Evolutionary conservation across 2,888 invertebrate genomes (phyloP), one percentile per base, ranked within the genome.

Genomic region (Tenthredo notha): DNA sequence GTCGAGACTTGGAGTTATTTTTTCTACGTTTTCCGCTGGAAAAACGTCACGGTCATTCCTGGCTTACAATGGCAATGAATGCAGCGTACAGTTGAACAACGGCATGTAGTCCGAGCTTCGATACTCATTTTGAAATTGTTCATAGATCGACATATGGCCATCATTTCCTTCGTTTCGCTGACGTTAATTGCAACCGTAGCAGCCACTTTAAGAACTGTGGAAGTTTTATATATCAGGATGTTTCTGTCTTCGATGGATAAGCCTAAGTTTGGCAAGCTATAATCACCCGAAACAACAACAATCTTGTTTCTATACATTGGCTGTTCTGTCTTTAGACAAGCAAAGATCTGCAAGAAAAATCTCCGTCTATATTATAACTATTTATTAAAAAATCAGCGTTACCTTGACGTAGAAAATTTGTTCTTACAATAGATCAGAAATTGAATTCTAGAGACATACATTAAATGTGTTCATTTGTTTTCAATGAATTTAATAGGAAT

Each of bases 111-210:
- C n/a, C n/a, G n/a, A n/a, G n/a, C n/a, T n/a, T n/a, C 2, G 25
- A 54, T 58, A 85, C 86, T 91, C 89, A 96, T 97, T 94, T 96
- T 96, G 88, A 98, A 94, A 85, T 96, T 95, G 85, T 94, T 94
- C 92, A 98, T 97, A 80, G 96, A 94, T 88, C 95, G 95, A 86
- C 97, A 95, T 7, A 98, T 94, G 43, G 96, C 95, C 12, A 98
- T 91, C n/a, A 98, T 95, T 77, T 97, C 96, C 87, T 96, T 95
- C 0, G 97, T 97, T 0, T 97, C 98, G 33, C 95, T 94, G 2
- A 98, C 96, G 92, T 98, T 98, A 90, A 97, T 97, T 74, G 95
- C 95, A 72, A 97, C 95, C 0, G 98, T 98, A 0, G 99, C 99
- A 0, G 99, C 99, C 9, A 97, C 97, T 91, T 99, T 98, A 93